These are phyloP conservation scores for Hoplostethus atlanticus DNA, from an alignment of 2,797 vertebrate genomes.

Conservation along the genomic window DNA sequence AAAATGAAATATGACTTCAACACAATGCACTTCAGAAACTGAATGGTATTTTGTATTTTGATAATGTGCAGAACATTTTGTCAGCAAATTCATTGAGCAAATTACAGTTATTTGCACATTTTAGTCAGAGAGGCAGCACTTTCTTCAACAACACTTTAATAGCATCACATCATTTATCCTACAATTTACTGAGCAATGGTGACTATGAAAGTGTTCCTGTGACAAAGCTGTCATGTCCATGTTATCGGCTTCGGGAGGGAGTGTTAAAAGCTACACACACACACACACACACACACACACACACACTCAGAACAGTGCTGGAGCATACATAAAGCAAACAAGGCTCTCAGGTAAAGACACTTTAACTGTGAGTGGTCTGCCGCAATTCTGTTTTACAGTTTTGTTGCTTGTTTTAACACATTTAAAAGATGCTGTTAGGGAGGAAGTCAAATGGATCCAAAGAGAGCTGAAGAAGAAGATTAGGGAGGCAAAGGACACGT, in stretches of 20 bases:
- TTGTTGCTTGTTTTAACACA: slow-evolving; percentile 30
- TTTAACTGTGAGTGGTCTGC: not conserved
- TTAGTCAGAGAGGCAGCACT: not conserved
- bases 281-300: too few species aligned
- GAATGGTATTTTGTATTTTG: not conserved
- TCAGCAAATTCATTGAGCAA: not conserved
- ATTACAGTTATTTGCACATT: not conserved
- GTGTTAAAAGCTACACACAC: not conserved
- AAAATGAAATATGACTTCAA: too few species aligned
- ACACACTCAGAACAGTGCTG: slow-evolving; percentile 20
- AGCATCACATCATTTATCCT: not conserved
- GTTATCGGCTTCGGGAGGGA: not conserved
- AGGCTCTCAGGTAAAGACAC: slow-evolving; percentile 15
- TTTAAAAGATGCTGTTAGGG: slow-evolving; percentile 31
- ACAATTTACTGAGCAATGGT: not conserved
- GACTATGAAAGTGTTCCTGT: slow-evolving; percentile 41
- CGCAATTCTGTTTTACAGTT: slow-evolving; percentile 13
- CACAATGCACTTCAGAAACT: too few species aligned
- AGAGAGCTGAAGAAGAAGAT: too few species aligned
- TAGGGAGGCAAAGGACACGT: too few species aligned
- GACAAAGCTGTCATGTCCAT: slow-evolving; percentile 58
- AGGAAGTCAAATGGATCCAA: too few species aligned
- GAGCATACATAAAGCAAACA: slow-evolving; percentile 48
- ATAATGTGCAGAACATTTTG: not conserved
- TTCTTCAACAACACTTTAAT: not conserved